Base-by-base conservation (phyloP, 2,113 vertebrate genomes). In the Leiothrix lutea region DNA sequence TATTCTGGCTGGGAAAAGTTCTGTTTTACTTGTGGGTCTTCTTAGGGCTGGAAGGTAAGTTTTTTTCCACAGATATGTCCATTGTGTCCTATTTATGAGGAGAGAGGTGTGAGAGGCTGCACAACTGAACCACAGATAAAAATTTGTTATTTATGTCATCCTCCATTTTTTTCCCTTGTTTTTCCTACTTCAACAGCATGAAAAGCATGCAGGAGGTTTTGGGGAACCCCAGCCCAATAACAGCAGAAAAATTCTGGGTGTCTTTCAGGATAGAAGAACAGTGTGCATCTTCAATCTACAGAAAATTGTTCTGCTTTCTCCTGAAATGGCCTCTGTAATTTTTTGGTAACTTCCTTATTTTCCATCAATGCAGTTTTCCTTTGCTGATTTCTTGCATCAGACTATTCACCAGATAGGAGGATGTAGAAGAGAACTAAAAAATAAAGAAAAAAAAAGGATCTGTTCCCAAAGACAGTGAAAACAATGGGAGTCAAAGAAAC, bases 401-500 rank as follows among this genome's bases (percentile, higher is more conserved):
- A 67, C 80, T 94, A 94, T 96, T 96, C 94, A 90, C 94, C 67
- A 96, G 90, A 94, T 92, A 94, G 53, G 45, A 90, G 86, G 69
- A 93, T 81, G 51, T 70, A 92, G 73, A 80, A 94, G 48, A 83
- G 71, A 95, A 95, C 70, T 95, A 95, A 89, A 96, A 89, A 96
- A 83, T 91, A 73, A 75, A 82, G 74, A 72, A 94, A 82, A 95
- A 96, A 82, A 53, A 90, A 90, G 67, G 44, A 42, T 90, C 82
- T 78, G 85, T 93, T 96, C 72, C 93, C 95, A 92, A 93, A 96
- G 67, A 47, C 88, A 88, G 75, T 74, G 90, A 86, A 94, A 94
- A 96, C 94, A 96, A 96, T 97, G 61, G 94, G 57, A 95, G 72
- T 53, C 86, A 96, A 81, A 97, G 90, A 67, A 90, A 90, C 88